Base-by-base conservation (phyloP, 2,888 invertebrate genomes). In the Himalopsyche tibetana region DNA sequence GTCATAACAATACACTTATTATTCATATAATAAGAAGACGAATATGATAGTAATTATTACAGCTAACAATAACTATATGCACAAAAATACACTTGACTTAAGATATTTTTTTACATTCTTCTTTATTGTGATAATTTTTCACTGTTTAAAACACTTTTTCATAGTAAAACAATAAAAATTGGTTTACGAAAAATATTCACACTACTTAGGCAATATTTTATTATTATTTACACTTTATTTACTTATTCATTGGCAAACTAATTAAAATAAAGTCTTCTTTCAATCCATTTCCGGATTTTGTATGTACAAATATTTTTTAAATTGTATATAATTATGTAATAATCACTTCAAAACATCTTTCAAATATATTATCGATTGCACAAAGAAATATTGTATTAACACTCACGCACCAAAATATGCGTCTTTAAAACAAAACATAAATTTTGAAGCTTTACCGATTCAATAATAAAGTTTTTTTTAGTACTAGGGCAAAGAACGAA, bases 1-100 rank as follows among this genome's bases (percentile, higher is more conserved):
- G 56, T 56, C n/a, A 56, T 56, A 56, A n/a, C 56, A 56, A 56
- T 56, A 63, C 63, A 63, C 28, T 63, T 63, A 63, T 63, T 63
- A 63, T 63, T 63, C 63, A 63, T 63, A 63, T 63, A 51, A 15
- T 15, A 19, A 63, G 63, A 11, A 63, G 63, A 63, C 63, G 28
- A 63, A 9, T 11, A 63, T 19, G 19, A 19, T 9, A 9, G 9
- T 19, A 19, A 63, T 19, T 63, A 63, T 28, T 19, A 63, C 28
- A 28, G 63, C 19, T 63, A 19, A 63, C 63, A 63, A 63, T 19
- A 28, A 28, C 2, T 15, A 63, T 63, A 63, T 63, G 15, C 19
- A 63, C 63, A 63, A 63, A 63, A 63, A 63, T 56, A 56, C 56
- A n/a, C 5, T 19, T n/a, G n/a, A 6, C 4, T 17, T 56, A 56